phyloP scores from a whole-genome alignment of 2,888 invertebrate genomes.

The Smittia sp. region DNA sequence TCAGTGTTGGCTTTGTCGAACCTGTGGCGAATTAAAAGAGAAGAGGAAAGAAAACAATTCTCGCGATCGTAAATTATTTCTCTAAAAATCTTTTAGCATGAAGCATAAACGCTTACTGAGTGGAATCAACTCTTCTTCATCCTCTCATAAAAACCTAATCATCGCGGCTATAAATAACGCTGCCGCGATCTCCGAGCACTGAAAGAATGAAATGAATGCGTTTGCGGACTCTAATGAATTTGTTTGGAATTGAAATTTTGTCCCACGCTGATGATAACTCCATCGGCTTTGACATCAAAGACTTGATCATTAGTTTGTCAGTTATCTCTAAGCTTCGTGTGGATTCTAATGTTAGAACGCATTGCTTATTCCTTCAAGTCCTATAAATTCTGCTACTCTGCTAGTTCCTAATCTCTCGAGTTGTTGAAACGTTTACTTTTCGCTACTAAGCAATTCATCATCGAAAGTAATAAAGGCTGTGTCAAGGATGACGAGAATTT shows the following conservation, averaged over 20 bases:
- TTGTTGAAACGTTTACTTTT: not conserved
- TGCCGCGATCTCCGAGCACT: not conserved
- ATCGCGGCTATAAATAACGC: conserved; percentile 26
- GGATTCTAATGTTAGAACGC: too few species aligned
- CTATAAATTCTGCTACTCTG: too few species aligned
- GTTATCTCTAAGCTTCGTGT: too few species aligned
- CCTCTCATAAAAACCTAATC: conserved; percentile 12
- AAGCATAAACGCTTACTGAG: conserved; percentile 2
- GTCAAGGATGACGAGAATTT: not conserved
- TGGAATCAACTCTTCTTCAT: not conserved
- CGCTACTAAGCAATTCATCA: not conserved
- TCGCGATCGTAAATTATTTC: not conserved
- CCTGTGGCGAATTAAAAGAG: conserved; percentile 14
- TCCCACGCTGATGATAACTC: not conserved
- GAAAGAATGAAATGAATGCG: not conserved
- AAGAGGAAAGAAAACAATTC: not conserved
- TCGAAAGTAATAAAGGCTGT: not conserved
- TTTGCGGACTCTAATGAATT: not conserved
- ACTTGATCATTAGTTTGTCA: too few species aligned
- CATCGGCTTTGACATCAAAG: not conserved
- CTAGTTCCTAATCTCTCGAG: too few species aligned
- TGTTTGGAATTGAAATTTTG: not conserved
- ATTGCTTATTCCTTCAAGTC: too few species aligned
- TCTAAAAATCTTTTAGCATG: not conserved
- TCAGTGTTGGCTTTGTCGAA: too few species aligned